phyloP scores from a whole-genome alignment of 2,113 vertebrate genomes.

The Tyto alba region DNA sequence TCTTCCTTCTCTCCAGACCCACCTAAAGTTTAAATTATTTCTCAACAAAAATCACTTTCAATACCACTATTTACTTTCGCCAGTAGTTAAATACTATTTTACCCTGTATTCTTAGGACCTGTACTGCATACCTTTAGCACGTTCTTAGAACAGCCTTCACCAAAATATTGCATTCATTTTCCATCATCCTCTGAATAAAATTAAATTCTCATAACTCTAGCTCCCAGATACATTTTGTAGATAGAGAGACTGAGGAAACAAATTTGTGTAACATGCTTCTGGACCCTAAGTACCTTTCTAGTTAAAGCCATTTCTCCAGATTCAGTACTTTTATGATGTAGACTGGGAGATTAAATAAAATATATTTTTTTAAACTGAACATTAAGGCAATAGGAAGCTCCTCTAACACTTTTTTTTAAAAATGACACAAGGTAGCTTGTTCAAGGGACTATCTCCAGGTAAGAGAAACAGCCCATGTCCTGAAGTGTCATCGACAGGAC shows the following conservation, averaged over 20 bases:
- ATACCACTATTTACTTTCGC: neutral
- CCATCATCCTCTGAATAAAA: neutral
- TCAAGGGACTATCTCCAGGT: neutral
- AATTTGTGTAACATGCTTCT: neutral
- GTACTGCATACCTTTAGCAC: neutral
- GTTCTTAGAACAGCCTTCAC: neutral
- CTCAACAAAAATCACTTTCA: neutral
- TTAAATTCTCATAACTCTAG: neutral
- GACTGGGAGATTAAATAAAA: neutral
- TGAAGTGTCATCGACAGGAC: neutral
- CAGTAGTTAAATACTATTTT: neutral
- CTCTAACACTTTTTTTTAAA: neutral
- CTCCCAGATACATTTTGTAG: neutral
- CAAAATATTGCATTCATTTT: neutral
- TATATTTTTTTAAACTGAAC: neutral
- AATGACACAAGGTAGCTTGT: neutral
- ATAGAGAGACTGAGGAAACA: neutral
- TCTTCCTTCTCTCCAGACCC: neutral
- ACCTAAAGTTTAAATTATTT: neutral
- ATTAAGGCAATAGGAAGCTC: neutral
- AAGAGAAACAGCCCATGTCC: neutral
- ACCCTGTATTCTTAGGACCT: neutral
- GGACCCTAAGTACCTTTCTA: neutral
- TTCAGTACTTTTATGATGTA: neutral
- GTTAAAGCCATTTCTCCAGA: neutral